These are phyloP conservation scores for Apamea sordens DNA, from an alignment of 2,888 invertebrate species.

Conservation along the genomic window DNA sequence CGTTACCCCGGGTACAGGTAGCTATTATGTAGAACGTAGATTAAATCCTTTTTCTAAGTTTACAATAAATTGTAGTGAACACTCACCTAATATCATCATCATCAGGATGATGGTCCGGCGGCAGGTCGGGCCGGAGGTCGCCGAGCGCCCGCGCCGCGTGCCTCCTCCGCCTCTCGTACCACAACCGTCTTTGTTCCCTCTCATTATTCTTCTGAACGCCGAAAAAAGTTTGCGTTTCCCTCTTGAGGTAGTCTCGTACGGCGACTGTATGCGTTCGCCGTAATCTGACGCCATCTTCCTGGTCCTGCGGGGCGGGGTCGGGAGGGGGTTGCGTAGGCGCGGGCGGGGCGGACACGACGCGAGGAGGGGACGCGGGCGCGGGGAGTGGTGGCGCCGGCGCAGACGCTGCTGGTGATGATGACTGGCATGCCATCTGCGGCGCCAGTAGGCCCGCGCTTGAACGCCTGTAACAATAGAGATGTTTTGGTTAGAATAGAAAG, in stretches of 20 bases:
- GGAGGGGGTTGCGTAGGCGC: slow-evolving; percentile 77
- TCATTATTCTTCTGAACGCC: slow-evolving; percentile 95
- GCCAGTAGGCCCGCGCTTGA: slow-evolving; percentile 87
- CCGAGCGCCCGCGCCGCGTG: slow-evolving; percentile 93
- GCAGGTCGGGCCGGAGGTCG: slow-evolving; percentile 90
- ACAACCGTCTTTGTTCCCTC: slow-evolving; percentile 93
- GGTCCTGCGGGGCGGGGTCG: slow-evolving; percentile 82
- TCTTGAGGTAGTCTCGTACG: slow-evolving; percentile 92
- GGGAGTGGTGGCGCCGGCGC: slow-evolving; percentile 79
- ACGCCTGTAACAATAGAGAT: slow-evolving; percentile 83
- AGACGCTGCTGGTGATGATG: slow-evolving; percentile 80
- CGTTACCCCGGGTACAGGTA: neutral
- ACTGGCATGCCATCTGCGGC: slow-evolving; percentile 85
- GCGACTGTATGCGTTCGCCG: slow-evolving; percentile 84
- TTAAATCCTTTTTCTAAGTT: neutral
- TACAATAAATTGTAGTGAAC: no score
- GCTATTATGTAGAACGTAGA: neutral
- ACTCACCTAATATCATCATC: slow-evolving; percentile 89
- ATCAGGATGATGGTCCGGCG: slow-evolving; percentile 91
- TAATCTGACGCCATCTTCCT: slow-evolving; percentile 87
- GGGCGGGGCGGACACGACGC: slow-evolving; percentile 82
- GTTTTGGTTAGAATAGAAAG: neutral
- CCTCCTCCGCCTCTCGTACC: slow-evolving; percentile 95
- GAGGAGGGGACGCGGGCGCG: slow-evolving; percentile 85
- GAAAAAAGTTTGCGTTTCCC: slow-evolving; percentile 96